Evolutionary conservation across 1,140 invertebrate species (phyloP), one percentile per base, ranked within the genome.

Genomic region (Drosophila mauritiana): DNA sequence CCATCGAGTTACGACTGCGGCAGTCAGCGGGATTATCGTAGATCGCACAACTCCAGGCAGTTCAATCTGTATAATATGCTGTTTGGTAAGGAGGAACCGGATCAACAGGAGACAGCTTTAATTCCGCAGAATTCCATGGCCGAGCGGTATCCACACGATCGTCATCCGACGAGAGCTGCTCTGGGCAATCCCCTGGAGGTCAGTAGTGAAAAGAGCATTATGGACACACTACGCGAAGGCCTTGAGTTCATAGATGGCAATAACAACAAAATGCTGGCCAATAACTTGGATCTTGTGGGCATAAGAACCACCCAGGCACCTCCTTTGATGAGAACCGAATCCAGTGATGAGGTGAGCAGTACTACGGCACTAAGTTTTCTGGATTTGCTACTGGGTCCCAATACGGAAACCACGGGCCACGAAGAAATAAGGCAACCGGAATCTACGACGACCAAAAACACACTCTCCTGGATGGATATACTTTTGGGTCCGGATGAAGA

Each of bases 1-100:
- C 96, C 97, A 20, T 95, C 95, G 42, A 96, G 96, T 79, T 97
- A 97, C 83, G 95, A 96, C 75, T 97, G 96, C 80, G 95, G 95
- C 94, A 93, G 94, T 93, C 94, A 90, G 70, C 48, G 84, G 27
- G 80, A 91, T 25, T 81, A 79, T 39, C 46, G 80, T 0, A 58
- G 80, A 6, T 79, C 74, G 4, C 80, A 91, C 52, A 85, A 80
- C 31, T 91, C 83, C 1, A 39, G 85, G 6, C 92, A 92, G 59
- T 92, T 92, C n/a, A 92, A 92, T 69, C 74, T 92, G 0, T 92
- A 92, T 17, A 92, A 84, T 31, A 57, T 91, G 22, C 61, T 92
- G 4, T 92, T 92, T 42, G 91, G 91, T 54, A 91, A 91, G 52
- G 86, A 91, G 31, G 90, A 91, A 7, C 70, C 75, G 37, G 74